Evolutionary conservation across 2,113 vertebrate genomes (phyloP), one percentile per base, ranked within the genome.

Genomic region (Prochilodus magdalenae): DNA sequence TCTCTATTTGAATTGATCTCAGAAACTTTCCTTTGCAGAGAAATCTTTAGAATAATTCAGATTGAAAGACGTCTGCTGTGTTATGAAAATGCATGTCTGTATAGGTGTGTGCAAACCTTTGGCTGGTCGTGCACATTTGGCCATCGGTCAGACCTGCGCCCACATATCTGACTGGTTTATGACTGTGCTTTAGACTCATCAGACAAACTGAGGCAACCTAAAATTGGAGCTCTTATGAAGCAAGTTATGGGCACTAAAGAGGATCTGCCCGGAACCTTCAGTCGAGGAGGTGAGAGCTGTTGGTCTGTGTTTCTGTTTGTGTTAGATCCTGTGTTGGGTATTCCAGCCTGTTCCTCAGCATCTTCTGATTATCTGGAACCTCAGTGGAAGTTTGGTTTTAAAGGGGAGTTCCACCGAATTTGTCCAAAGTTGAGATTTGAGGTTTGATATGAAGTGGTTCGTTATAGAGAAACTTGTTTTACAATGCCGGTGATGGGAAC

Each of bases 161-260:
- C 2, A 51, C 14, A 16, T 1, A 53, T 57, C 26, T 5, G n/a
- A 62, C 53, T 53, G 47, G 8, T 65, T 4, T 70, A 13, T 84
- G 0, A 84, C 55, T 84, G 77, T 63, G 24, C 80, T 84, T 27
- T 93, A 98, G 96, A 98, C 91, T 95, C 94, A 15, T 94, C 94
- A 47, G 96, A 97, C 88, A 97, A 95, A 57, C 87, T 94, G 90
- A 89, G 96, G 55, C 96, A 96, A 89, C 95, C 95, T 27, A 97
- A 96, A 93, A 94, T 97, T 81, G 95, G 95, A 83, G 95, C 94
- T 55, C 94, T 98, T 87, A 96, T 98, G 94, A 98, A 96, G 90
- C 96, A 97, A 92, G 96, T 96, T 91, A 95, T 96, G 95, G 96
- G 96, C 66, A 87, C 90, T 88, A 97, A 94, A 91, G 95, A 96